A percentile compares a stretch with the other conserved stretches of the same genome.
Conservation (phyloP, 2,888 invertebrate genomes). For the Lasius platythorax region DNA sequence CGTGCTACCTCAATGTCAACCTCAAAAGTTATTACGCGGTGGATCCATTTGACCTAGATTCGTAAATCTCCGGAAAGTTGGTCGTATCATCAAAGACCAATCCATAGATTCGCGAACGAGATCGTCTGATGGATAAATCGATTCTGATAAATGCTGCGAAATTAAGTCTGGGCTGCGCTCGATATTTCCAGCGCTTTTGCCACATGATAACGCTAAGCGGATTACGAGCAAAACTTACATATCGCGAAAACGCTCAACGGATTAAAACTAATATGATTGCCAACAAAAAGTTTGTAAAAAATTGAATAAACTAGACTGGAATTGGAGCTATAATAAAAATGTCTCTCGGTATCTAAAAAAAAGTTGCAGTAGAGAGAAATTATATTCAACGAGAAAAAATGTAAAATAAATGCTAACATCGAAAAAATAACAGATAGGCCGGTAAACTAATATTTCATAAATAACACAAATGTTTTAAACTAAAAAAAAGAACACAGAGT, state of each 20-base stretch:
- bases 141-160: slow-evolving; percentile 47
- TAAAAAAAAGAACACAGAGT: background rate
- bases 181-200: slow-evolving; percentile 41
- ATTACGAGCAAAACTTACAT: slow-evolving; percentile 33
- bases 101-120: slow-evolving; percentile 29
- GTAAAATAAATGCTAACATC: background rate
- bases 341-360: slow-evolving; percentile 6
- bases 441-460: background rate
- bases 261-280: slow-evolving; percentile 34
- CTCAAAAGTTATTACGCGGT: slow-evolving; percentile 60
- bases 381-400: background rate
- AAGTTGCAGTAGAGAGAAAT: slow-evolving; percentile 3
- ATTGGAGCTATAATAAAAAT: slow-evolving; percentile 31
- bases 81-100: slow-evolving; percentile 19
- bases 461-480: background rate
- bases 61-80: slow-evolving; percentile 50
- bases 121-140: slow-evolving; percentile 46
- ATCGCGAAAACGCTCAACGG: slow-evolving; percentile 14
- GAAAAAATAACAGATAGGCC: background rate
- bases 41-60: slow-evolving; percentile 62
- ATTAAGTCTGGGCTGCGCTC: slow-evolving; percentile 30
- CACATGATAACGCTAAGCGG: slow-evolving; percentile 44
- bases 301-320: slow-evolving; percentile 11
- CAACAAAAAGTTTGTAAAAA: slow-evolving; percentile 20
- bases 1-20: slow-evolving; percentile 47